Evolutionary conservation across 2,888 invertebrate genomes (phyloP), one percentile per base, ranked within the genome.

Genomic region (Eupithecia centaureata): DNA sequence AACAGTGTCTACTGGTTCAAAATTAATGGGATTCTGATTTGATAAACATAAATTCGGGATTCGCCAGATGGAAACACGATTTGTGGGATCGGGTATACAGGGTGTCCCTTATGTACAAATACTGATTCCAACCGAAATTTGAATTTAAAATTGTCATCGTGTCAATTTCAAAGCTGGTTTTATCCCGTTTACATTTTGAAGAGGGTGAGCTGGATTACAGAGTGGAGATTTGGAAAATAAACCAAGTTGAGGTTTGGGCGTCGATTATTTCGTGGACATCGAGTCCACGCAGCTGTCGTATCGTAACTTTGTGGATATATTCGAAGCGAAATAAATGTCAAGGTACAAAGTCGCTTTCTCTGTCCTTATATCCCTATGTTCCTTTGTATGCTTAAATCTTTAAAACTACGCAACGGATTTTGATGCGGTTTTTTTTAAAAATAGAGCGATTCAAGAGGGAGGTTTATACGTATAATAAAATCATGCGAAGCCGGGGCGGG

Each of bases 1-100:
- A 30, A 30, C 28, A 57, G 28, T 28, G n/a, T 18, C n/a, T 30
- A 12, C 32, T 32, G 57, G 32, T n/a, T 15, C 73, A 65, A 60
- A 77, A 80, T 76, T 84, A 85, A 83, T 82, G 78, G 74, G 79
- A 81, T 83, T 82, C 80, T 82, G 85, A 87, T 88, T 89, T 86
- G 83, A 80, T 76, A 80, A 83, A 80, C 79, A 84, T 86, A 85
- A 84, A 86, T 86, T 83, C 77, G 63, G 70, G 74, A 71, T 73
- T 38, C 64, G 76, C 79, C 76, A 81, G 82, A 82, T 80, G 82
- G 65, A 74, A 81, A 80, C 76, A 78, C 12, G 62, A 52, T 59
- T 59, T 61, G 47, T 30, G 18, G 38, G 33, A 42, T 30, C 27
- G 42, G 5, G 30, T 54, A 60, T 57, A 62, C 33, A 64, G 58